These are phyloP conservation scores for Diachasmimorpha longicaudata DNA, from an alignment of 1,140 invertebrate species.

Conservation along the genomic window DNA sequence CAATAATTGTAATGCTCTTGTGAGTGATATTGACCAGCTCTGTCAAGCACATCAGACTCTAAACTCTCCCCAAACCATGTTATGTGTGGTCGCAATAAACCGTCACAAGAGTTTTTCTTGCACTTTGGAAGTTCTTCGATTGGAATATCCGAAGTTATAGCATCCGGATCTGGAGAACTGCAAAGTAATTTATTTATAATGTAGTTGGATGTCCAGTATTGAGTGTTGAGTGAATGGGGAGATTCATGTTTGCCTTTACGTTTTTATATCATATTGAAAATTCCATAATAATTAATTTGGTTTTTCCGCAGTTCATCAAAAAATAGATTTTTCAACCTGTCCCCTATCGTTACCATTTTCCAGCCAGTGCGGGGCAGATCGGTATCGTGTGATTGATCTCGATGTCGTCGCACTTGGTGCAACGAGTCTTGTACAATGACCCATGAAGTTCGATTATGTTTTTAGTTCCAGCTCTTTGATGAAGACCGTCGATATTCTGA, in stretches of 20 bases:
- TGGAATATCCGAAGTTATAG: conserved; percentile 65
- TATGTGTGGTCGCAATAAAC: conserved; percentile 82
- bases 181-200: conserved; percentile 16
- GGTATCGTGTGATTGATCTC: conserved; percentile 77
- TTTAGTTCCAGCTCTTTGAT: conserved; percentile 80
- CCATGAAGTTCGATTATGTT: conserved; percentile 90
- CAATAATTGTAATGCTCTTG: not conserved
- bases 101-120: conserved; percentile 68
- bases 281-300: too few relatives aligned
- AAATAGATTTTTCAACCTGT: too few relatives aligned
- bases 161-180: conserved; percentile 53
- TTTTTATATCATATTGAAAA: too few relatives aligned
- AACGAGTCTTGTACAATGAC: conserved; percentile 82
- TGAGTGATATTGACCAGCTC: conserved; percentile 62
- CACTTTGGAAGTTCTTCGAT: conserved; percentile 76
- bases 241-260: too few relatives aligned
- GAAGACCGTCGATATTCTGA: conserved; percentile 93
- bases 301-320: too few relatives aligned
- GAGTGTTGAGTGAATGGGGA: too few relatives aligned
- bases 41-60: conserved; percentile 68
- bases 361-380: conserved; percentile 75
- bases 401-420: conserved; percentile 77
- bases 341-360: conserved; percentile 45
- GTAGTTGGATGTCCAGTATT: not conserved
- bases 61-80: conserved; percentile 92